These are phyloP conservation scores for Catotricha subobsoleta DNA, from an alignment of 2,888 invertebrate species.

Conservation along the genomic window DNA sequence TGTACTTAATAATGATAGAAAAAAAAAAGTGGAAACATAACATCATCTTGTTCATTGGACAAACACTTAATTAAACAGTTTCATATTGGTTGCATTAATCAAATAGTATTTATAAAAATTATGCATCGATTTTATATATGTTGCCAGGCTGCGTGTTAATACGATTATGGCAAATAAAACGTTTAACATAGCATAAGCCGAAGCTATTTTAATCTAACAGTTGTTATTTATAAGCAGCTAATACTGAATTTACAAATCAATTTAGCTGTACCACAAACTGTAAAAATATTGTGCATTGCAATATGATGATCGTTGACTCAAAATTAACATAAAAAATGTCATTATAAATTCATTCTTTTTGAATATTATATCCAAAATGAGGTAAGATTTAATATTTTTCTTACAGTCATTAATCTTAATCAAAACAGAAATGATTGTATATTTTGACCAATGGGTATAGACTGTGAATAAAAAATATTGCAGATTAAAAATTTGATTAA, in stretches of 20 bases:
- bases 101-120: too few relatives aligned
- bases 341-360: constrained; percentile 1
- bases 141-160: constrained; percentile 29
- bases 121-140: too few relatives aligned
- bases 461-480: constrained; percentile 7
- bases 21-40: too few relatives aligned
- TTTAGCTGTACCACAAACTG: constrained; percentile 7
- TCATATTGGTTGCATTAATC: too few relatives aligned
- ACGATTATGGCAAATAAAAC: constrained; percentile 18
- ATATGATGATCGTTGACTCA: too few relatives aligned
- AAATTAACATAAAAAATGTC: background rate
- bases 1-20: too few relatives aligned
- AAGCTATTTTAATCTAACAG: constrained; percentile 25
- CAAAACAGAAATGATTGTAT: background rate
- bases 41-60: too few relatives aligned
- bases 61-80: too few relatives aligned
- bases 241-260: constrained; percentile 2
- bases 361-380: constrained; percentile 5
- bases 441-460: constrained; percentile 5
- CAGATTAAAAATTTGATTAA: too few relatives aligned
- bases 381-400: constrained; percentile 4
- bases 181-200: constrained; percentile 29
- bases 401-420: constrained; percentile 6
- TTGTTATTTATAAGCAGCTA: constrained; percentile 8
- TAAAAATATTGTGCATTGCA: too few relatives aligned